Evolutionary conservation across 2,888 invertebrate species (phyloP), one percentile per base, ranked within the genome.

Genomic region (Ectropis crepuscularia): DNA sequence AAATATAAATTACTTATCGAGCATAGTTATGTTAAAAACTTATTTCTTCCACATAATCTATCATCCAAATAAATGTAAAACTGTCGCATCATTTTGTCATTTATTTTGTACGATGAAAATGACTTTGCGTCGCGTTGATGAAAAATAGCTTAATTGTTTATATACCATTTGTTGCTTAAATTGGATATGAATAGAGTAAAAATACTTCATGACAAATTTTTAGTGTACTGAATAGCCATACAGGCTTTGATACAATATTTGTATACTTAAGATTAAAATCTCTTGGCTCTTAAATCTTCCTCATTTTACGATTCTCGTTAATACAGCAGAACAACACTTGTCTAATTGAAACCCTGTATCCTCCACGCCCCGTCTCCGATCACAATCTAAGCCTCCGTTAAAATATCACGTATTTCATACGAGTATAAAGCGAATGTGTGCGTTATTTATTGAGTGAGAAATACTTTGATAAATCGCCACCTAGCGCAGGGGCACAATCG

Each of bases 401-500:
- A 81, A 83, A 82, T 81, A 79, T 81, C 74, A 78, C 79, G 75
- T 75, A 80, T 79, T 77, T 77, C 80, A 74, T 75, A 72, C 72
- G 74, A 78, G 74, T 77, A 78, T 78, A 79, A 77, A 70, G 79
- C 77, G 77, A 80, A 81, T 82, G 78, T 80, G 79, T 81, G 72
- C 73, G 81, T 86, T 87, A 89, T 89, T 89, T 90, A 89, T 90
- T 88, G 88, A 87, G 89, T 89, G 89, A 83, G 88, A 89, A 87
- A 89, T 86, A 84, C 87, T 80, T 84, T 87, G 87, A 87, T 86
- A 86, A 85, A 87, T 86, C 83, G 80, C 81, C 81, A 75, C 81
- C 83, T 81, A 73, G 41, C 41, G n/a, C 42, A 28, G 47, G 63
- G 63, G 63, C 46, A 61, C 36, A 57, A 46, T 39, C 47, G 39